Base-by-base conservation (phyloP, 2,797 vertebrate genomes). In the Apodemus agrarius region DNA sequence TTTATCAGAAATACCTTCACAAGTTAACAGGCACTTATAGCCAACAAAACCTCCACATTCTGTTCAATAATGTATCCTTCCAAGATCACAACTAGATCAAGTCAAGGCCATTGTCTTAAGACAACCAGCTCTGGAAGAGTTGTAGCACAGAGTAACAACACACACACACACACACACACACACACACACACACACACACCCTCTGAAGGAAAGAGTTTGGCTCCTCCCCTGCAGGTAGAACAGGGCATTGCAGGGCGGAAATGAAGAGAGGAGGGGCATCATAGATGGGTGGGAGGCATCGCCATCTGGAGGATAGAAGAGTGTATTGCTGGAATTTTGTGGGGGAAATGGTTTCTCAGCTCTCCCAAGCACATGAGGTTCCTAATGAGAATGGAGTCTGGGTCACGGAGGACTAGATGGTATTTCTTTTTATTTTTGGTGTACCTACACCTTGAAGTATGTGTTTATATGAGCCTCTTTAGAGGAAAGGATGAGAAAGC, bases 401-500 rank as follows among this genome's bases (percentile, higher is more conserved):
- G 67, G 6, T 63, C 34, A 40, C 29, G 14, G 12, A 2, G 29
- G 17, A 22, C n/a, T 79, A 67, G n/a, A n/a, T 61, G 3, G 24
- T 21, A 76, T 9, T 74, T 34, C 24, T 34, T 69, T 26, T 88
- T 78, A 43, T 43, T 90, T 65, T 65, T 78, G 52, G 2, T 78
- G 29, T 76, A 49, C 40, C 74, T 37, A 52, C 4, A 22, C 74
- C 24, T 59, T 91, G 69, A 87, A 61, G 63, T 74, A 12, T 57
- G 43, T 78, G 26, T 86, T 76, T 74, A 17, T 21, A 37, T 37
- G 13, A 11, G 37, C 63, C 40, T 13, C 59, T 12, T 12, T 46
- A 43, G 40, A 95, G 54, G 26, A 49, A 84, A 93, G 91, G 13
- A 11, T n/a, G n/a, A 90, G n/a, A 92, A 91, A n/a, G 9, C 26